These are phyloP conservation scores for Ramphastos sulfuratus DNA, from an alignment of 2,113 vertebrate genomes.

Conservation along the genomic window DNA sequence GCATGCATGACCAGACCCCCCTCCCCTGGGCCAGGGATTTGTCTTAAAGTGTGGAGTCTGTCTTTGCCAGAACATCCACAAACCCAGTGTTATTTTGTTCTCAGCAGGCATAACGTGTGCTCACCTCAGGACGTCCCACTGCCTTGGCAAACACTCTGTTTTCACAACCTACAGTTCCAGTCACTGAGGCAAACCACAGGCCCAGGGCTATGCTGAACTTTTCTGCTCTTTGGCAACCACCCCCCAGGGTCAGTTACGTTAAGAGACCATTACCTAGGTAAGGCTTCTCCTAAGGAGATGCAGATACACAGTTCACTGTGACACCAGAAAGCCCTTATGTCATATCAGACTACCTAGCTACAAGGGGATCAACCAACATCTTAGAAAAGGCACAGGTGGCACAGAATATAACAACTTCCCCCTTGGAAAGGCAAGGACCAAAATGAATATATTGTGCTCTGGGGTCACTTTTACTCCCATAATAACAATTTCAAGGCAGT, in stretches of 20 bases:
- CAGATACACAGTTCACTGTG: rapidly evolving
- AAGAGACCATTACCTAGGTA: neutral
- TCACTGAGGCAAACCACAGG: neutral
- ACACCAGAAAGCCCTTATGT: neutral
- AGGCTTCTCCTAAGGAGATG: neutral
- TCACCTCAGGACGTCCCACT: neutral
- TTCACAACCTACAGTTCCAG: neutral
- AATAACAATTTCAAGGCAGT: neutral
- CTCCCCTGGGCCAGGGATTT: neutral
- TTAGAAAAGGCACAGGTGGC: neutral
- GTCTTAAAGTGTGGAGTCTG: rapidly evolving
- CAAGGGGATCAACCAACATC: rapidly evolving
- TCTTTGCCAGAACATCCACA: neutral
- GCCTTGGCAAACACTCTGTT: neutral
- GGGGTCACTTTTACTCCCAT: neutral
- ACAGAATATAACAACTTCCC: neutral
- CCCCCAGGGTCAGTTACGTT: rapidly evolving
- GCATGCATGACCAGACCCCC: neutral
- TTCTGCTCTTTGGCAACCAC: neutral
- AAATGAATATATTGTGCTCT: rapidly evolving
- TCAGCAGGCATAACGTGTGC: neutral
- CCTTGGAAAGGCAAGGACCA: neutral
- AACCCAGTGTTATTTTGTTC: neutral
- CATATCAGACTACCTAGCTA: neutral
- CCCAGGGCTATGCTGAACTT: neutral